Conservation (phyloP, 2,113 vertebrate genomes). For the Nothocercus nigrocapillus region DNA sequence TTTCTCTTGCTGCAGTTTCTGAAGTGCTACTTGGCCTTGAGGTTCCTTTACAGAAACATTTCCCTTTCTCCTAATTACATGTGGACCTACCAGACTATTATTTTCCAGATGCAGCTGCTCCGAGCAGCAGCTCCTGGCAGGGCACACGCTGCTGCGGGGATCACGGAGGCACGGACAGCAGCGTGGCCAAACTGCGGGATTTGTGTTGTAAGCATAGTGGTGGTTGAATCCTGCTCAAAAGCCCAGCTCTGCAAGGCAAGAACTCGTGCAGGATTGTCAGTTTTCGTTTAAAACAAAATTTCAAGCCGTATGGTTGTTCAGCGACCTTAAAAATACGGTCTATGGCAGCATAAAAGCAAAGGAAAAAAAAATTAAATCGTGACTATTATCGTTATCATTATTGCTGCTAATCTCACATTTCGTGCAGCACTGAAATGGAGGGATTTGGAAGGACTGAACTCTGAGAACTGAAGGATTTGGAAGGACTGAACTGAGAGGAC, state of each 20-base stretch:
- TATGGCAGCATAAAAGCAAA: neutral
- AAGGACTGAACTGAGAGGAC: neutral
- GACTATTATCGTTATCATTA: neutral
- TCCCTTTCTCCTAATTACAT: neutral
- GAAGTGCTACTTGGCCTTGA: neutral
- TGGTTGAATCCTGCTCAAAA: neutral
- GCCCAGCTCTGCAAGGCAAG: neutral
- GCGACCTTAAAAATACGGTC: neutral
- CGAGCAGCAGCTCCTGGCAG: neutral
- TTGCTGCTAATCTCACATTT: neutral
- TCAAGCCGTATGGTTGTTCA: neutral
- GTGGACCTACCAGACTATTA: neutral
- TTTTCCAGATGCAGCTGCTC: neutral
- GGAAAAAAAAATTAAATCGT: too few relatives aligned
- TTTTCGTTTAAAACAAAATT: neutral
- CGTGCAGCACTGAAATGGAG: neutral
- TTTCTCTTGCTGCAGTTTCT: neutral
- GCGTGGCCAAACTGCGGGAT: neutral
- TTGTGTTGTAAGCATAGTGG: neutral
- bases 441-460: too few relatives aligned
- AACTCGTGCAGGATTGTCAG: neutral
- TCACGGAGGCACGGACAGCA: too few relatives aligned
- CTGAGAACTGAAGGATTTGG: too few relatives aligned
- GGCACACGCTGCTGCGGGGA: neutral
- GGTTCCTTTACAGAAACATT: neutral